Percentiles rank a stretch among this genome's conserved stretches.
These are phyloP conservation scores for Coptodon rendalli DNA, from an alignment of 2,113 vertebrate species.

Conservation along the genomic window DNA sequence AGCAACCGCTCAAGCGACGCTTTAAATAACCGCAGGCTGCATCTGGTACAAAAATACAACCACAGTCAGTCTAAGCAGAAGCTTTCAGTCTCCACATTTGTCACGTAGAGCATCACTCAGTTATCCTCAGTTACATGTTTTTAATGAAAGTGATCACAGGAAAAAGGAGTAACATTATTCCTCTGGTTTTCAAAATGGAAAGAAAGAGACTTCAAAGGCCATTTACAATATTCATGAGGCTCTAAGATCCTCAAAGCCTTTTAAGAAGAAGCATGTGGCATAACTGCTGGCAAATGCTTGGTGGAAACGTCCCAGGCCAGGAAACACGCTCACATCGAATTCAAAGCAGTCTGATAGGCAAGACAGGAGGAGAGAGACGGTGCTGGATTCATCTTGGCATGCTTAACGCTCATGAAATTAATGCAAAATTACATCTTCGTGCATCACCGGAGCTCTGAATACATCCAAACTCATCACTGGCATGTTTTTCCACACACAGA, in stretches of 20 bases:
- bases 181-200: background rate
- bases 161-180: background rate
- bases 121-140: constrained; percentile 16
- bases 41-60: background rate
- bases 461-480: background rate
- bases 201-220: constrained; percentile 40
- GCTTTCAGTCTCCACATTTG: background rate
- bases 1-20: background rate
- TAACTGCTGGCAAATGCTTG: constrained; percentile 37
- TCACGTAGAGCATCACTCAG: background rate
- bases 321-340: constrained; percentile 18
- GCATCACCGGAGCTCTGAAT: background rate
- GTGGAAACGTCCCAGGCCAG: constrained; percentile 34
- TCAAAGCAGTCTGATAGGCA: constrained; percentile 13
- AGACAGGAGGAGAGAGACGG: background rate
- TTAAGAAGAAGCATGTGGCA: constrained; percentile 33
- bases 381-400: constrained; percentile 3
- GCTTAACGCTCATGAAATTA: constrained; percentile 8
- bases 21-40: background rate
- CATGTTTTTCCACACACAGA: background rate
- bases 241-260: constrained; percentile 52
- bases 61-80: background rate
- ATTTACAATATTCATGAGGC: constrained; percentile 54
- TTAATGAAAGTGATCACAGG: constrained; percentile 6
- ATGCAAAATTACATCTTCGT: constrained; percentile 38